Evolutionary conservation across 2,888 invertebrate genomes (phyloP).

Genomic region (Diachrysia chrysitis): DNA sequence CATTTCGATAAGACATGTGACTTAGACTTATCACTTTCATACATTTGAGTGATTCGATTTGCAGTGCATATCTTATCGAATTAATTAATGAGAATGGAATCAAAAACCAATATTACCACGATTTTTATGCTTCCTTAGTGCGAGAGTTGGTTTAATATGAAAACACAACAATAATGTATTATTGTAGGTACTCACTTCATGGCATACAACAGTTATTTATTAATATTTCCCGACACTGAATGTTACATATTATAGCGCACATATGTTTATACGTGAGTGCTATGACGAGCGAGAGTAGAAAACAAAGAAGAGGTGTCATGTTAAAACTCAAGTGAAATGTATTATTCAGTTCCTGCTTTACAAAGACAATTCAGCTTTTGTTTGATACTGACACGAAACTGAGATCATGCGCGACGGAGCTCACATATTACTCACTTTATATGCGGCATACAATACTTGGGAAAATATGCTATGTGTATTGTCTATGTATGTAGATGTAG

Average conservation of each 20-base stretch:
- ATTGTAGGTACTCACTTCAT: too few species aligned
- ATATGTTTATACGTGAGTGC: conserved; percentile 49
- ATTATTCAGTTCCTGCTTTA: conserved; percentile 75
- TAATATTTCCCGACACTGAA: not conserved
- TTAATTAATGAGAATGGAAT: too few species aligned
- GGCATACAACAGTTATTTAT: not conserved
- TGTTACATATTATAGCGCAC: not conserved
- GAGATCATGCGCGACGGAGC: conserved; percentile 60
- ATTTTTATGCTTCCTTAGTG: too few species aligned
- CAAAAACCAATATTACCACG: too few species aligned
- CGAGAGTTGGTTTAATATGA: too few species aligned
- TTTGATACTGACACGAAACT: conserved; percentile 69
- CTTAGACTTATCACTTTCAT: too few species aligned
- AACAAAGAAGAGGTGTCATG: conserved; percentile 79
- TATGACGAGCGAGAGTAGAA: conserved; percentile 65
- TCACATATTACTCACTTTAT: conserved; percentile 61
- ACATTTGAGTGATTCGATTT: too few species aligned
- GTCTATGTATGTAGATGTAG: conserved; percentile 26
- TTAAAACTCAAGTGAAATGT: conserved; percentile 81
- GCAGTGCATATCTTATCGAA: too few species aligned
- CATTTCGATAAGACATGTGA: too few species aligned
- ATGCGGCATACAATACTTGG: conserved; percentile 53
- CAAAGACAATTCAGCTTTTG: conserved; percentile 73
- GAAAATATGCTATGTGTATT: conserved; percentile 51
- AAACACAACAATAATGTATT: too few species aligned